A percentile compares a stretch with the other conserved stretches of the same genome.
Evolutionary conservation across 2,888 invertebrate species (phyloP).

Genomic region (Temnothorax rugatulus): DNA sequence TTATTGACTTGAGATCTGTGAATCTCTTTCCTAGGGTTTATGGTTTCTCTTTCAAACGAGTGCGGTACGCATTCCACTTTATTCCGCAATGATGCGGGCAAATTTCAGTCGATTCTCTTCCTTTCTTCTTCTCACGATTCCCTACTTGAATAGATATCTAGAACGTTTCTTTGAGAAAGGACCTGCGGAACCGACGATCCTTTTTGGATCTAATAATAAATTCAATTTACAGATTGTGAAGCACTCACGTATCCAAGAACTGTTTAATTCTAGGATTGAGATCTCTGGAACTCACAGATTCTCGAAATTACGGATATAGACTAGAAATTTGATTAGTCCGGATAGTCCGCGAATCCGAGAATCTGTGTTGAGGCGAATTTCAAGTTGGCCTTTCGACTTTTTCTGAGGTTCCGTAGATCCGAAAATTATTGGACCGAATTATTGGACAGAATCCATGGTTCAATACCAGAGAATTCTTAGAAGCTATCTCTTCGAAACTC

Average conservation of each 20-base stretch:
- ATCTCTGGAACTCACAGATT: neutral
- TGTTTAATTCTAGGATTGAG: neutral
- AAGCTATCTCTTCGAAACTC: conserved; percentile 15
- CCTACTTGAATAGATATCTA: conserved; percentile 1
- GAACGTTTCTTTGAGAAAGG: conserved; percentile 6
- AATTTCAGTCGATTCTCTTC: conserved; percentile 17
- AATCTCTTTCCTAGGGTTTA: conserved; percentile 13
- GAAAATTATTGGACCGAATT: conserved; percentile 37
- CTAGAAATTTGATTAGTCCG: neutral
- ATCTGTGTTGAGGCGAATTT: conserved; percentile 8
- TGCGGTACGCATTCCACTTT: neutral
- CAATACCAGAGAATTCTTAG: neutral
- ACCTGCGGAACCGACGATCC: conserved; percentile 18
- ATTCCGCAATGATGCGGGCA: neutral
- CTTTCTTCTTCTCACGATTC: conserved; percentile 17
- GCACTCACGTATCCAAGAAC: neutral
- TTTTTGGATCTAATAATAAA: neutral
- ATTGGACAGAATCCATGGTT: conserved; percentile 3
- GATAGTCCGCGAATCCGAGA: neutral
- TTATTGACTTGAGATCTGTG: conserved; percentile 5
- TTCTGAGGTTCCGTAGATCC: conserved; percentile 25
- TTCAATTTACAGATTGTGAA: neutral
- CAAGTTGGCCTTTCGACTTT: neutral
- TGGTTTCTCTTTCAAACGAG: neutral
- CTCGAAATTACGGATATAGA: neutral